Conservation (phyloP, 23 tunicate genomes). For the Halocynthia aurantium region DNA sequence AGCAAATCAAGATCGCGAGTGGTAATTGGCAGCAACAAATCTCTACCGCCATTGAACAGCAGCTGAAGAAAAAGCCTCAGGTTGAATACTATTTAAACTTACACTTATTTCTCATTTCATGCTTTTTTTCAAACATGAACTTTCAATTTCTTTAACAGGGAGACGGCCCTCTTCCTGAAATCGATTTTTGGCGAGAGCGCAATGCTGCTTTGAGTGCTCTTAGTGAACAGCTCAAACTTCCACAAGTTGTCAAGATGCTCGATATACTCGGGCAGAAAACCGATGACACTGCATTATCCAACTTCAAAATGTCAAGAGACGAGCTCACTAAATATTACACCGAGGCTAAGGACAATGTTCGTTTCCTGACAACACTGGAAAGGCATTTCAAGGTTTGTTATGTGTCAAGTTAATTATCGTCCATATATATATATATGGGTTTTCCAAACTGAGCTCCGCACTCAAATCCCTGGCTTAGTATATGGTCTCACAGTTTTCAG, state of each 20-base stretch:
- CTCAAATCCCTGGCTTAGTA: neutral
- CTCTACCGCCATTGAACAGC: conserved; percentile 84
- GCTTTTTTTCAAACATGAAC: neutral
- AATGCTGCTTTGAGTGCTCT: conserved; percentile 88
- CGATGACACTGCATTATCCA: conserved; percentile 76
- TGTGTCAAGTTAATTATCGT: neutral
- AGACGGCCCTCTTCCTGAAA: conserved; percentile 95
- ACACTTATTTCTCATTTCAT: neutral
- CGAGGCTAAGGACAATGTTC: conserved; percentile 93
- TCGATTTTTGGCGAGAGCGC: conserved; percentile 93
- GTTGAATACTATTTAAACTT: neutral
- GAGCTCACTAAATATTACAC: conserved; percentile 81
- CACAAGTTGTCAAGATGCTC: conserved; percentile 77
- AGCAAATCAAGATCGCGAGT: conserved; percentile 70
- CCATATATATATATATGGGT: neutral
- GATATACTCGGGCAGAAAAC: conserved; percentile 61
- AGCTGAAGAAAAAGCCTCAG: conserved; percentile 78
- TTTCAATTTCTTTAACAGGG: conserved; percentile 34
- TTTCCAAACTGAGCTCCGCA: neutral
- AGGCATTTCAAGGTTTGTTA: conserved; percentile 84
- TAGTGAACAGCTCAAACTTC: conserved; percentile 83
- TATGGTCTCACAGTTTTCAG: neutral
- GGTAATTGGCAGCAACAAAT: conserved; percentile 98
- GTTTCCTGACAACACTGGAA: conserved; percentile 90
- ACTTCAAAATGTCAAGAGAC: conserved; percentile 84